Conservation (phyloP, 2,113 vertebrate genomes). For the Coreoperca whiteheadi region DNA sequence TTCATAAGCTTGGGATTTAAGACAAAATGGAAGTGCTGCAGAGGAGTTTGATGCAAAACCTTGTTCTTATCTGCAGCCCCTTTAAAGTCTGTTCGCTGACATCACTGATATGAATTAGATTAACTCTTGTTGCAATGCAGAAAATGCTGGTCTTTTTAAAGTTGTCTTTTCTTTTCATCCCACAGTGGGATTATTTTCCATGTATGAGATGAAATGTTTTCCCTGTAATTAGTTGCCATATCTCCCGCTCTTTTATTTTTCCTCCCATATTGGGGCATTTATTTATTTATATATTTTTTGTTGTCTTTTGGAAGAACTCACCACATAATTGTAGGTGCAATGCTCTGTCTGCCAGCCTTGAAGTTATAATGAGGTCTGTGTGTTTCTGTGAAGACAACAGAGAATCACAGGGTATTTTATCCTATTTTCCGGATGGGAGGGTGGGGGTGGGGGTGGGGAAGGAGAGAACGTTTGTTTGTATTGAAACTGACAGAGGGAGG, state of each 20-base stretch:
- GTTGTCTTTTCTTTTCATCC: slow-evolving; percentile 54
- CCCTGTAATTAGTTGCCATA: slow-evolving; percentile 78
- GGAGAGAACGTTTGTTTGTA: slow-evolving; percentile 70
- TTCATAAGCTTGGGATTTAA: slow-evolving; percentile 8
- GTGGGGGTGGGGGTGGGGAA: slow-evolving; percentile 15
- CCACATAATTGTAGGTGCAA: slow-evolving; percentile 79
- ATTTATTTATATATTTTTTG: slow-evolving; percentile 31
- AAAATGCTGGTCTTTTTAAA: slow-evolving; percentile 55
- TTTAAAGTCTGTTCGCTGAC: slow-evolving; percentile 46
- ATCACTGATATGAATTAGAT: slow-evolving; percentile 63
- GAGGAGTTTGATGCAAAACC: slow-evolving; percentile 36
- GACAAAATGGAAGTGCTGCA: slow-evolving; percentile 1
- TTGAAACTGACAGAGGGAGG: slow-evolving; percentile 76
- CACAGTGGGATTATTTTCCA: slow-evolving; percentile 64
- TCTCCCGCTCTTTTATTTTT: slow-evolving; percentile 61
- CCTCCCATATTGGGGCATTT: slow-evolving; percentile 33
- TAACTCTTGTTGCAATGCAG: slow-evolving; percentile 39
- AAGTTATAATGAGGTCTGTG: slow-evolving; percentile 84
- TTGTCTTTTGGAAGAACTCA: slow-evolving; percentile 70
- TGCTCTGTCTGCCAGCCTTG: slow-evolving; percentile 78
- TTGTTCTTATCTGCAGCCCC: slow-evolving; percentile 32
- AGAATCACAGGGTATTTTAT: slow-evolving; percentile 76
- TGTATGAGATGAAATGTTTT: slow-evolving; percentile 66
- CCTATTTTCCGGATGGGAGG: slow-evolving; percentile 72
- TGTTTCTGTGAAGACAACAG: slow-evolving; percentile 75